These are phyloP conservation scores for Porphyrio hochstetteri DNA, from an alignment of 2,113 vertebrate genomes.

Conservation along the genomic window DNA sequence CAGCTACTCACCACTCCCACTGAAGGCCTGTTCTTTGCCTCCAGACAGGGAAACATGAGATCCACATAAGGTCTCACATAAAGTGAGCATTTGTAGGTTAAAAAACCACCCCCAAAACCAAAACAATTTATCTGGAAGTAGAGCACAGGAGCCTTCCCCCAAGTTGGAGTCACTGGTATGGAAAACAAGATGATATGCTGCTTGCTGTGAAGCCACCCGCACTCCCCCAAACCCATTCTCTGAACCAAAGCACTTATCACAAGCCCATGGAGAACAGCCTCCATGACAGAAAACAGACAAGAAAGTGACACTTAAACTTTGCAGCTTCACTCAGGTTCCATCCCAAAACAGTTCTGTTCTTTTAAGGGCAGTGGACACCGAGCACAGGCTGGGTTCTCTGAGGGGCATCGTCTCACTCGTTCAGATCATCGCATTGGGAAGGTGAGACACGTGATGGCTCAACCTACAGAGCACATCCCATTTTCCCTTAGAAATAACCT, in stretches of 20 bases:
- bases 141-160: neutral
- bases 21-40: fast-evolving
- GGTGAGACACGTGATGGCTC: fast-evolving
- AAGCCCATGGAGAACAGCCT: neutral
- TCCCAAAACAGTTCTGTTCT: neutral
- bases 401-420: neutral
- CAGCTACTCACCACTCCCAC: neutral
- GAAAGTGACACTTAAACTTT: neutral
- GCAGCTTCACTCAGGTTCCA: neutral
- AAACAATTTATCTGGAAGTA: neutral
- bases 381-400: neutral
- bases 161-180: neutral
- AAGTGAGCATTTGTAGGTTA: neutral
- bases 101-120: neutral
- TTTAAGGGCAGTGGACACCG: neutral
- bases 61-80: neutral
- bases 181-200: neutral
- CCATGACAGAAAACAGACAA: neutral
- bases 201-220: neutral
- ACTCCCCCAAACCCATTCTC: neutral
- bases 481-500: neutral
- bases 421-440: too few relatives aligned
- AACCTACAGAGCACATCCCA: fast-evolving
- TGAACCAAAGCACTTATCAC: neutral
- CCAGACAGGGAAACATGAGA: neutral